Conservation (phyloP, 2,888 invertebrate species). For the Andrena bucephala region DNA sequence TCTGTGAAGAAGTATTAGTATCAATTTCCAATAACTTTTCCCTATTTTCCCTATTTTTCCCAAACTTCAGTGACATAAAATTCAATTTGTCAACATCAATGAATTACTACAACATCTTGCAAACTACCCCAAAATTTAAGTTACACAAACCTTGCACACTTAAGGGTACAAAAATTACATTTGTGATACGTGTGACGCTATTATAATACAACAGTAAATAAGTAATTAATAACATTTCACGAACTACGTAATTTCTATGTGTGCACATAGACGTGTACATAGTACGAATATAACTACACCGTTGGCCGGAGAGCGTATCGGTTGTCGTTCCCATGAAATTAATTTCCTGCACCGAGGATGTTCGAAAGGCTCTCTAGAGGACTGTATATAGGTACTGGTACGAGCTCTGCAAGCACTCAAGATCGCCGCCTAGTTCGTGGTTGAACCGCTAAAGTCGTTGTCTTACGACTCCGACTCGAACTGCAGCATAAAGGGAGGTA, state of each 20-base stretch:
- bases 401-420: constrained; percentile 68
- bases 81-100: too few species aligned
- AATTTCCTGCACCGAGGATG: constrained; percentile 68
- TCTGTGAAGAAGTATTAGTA: too few species aligned
- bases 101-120: too few species aligned
- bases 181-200: too few species aligned
- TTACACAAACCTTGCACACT: too few species aligned
- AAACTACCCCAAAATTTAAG: too few species aligned
- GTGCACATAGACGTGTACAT: background rate
- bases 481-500: constrained; percentile 29
- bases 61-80: too few species aligned
- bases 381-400: constrained; percentile 63
- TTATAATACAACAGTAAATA: too few species aligned
- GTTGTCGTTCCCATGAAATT: constrained; percentile 69
- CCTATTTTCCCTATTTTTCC: too few species aligned
- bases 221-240: background rate
- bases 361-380: constrained; percentile 68
- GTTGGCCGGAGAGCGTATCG: constrained; percentile 48
- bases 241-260: constrained; percentile 3
- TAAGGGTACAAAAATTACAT: too few species aligned
- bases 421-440: constrained; percentile 69
- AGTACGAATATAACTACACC: constrained; percentile 1
- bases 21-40: too few species aligned
- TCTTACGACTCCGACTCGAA: constrained; percentile 66
- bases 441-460: constrained; percentile 71